Evolutionary conservation across 2,113 vertebrate genomes (phyloP).

Genomic region (Paracanthobrama guichenoti): DNA sequence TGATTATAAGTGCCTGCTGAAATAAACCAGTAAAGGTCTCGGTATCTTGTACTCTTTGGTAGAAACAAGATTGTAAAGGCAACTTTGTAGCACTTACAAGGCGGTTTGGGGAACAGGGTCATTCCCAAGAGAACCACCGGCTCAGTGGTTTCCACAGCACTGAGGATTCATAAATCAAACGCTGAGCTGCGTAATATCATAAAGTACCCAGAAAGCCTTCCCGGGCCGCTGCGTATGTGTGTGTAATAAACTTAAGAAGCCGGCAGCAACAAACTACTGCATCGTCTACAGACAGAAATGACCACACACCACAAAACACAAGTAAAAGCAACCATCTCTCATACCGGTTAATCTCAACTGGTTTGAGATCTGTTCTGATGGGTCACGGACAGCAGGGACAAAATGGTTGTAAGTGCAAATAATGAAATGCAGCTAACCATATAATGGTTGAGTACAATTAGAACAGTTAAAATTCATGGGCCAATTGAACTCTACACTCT

Average conservation of each 20-base stretch:
- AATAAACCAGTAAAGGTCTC: neutral
- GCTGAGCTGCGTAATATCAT: constrained; percentile 15
- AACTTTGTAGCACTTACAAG: constrained; percentile 3
- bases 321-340: neutral
- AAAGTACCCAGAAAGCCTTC: constrained; percentile 17
- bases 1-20: neutral
- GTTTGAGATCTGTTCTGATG: neutral
- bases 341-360: neutral
- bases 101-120: neutral
- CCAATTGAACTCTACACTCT: neutral
- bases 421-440: neutral
- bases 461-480: neutral
- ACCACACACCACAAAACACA: neutral
- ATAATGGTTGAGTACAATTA: neutral
- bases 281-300: neutral
- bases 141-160: neutral
- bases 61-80: neutral
- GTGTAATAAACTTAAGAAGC: constrained; percentile 31
- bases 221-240: neutral
- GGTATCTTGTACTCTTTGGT: constrained; percentile 3
- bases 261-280: constrained; percentile 3
- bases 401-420: neutral
- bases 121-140: constrained; percentile 28
- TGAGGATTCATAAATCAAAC: constrained; percentile 35
- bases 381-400: neutral